Conservation (phyloP, 2,113 vertebrate species). For the Ailuropoda melanoleuca region DNA sequence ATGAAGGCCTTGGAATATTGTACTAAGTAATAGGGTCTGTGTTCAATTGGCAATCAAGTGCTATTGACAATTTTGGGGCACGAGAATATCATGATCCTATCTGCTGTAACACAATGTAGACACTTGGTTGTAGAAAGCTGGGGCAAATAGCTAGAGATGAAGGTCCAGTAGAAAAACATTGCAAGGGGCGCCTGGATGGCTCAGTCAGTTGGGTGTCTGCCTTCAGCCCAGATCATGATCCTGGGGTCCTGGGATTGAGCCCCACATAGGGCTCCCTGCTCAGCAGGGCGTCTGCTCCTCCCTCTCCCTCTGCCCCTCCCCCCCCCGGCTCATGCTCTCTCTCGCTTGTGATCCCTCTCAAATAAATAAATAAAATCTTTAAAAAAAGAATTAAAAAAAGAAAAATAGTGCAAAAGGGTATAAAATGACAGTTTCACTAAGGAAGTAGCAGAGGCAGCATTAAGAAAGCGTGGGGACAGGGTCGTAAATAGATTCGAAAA, state of each 20-base stretch:
- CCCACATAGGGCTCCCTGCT: neutral
- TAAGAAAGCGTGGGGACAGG: neutral
- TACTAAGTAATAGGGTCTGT: neutral
- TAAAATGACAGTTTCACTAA: neutral
- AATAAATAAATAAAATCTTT: no score
- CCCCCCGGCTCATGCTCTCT: rapidly evolving
- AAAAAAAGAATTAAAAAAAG: no score
- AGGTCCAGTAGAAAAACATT: neutral
- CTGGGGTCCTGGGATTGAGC: neutral
- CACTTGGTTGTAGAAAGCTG: neutral
- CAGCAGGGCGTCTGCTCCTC: neutral
- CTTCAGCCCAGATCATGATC: neutral
- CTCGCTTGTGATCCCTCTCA: neutral
- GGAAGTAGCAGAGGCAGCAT: neutral
- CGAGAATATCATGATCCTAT: neutral
- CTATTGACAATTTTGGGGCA: neutral
- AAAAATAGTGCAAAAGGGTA: neutral
- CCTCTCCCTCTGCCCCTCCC: neutral
- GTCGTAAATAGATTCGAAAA: neutral
- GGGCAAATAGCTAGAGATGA: neutral
- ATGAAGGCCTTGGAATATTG: neutral
- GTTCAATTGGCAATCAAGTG: neutral
- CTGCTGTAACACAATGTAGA: neutral
- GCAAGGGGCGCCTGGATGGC: neutral
- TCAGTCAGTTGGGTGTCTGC: neutral